Evolutionary conservation across 2,888 invertebrate genomes (phyloP), one percentile per base, ranked within the genome.

Genomic region (Stictocephala bisonia): DNA sequence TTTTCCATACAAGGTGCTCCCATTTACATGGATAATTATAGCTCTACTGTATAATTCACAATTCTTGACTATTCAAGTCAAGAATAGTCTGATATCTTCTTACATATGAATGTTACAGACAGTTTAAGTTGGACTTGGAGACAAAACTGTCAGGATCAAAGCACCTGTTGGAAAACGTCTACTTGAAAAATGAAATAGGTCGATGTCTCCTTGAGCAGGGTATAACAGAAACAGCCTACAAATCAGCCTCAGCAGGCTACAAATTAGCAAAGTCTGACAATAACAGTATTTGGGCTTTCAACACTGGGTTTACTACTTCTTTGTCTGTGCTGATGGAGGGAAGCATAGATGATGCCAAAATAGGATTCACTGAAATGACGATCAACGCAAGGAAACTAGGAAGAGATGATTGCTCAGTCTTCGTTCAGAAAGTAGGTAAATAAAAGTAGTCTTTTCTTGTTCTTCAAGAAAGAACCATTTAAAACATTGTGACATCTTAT

Each of bases 131-230:
- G n/a, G 44, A 41, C 9, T 11, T 71, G 29, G 18, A 26, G 20
- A 7, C 18, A 6, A 26, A 26, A 41, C 26, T 71, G 48, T 56
- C 35, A 71, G 44, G 41, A 1, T 71, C 70, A 6, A 44, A 18
- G 3, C 58, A 71, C 41, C n/a, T 29, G 22, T 40, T 71, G 48
- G 70, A 71, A 29, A 41, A 58, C 18, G 44, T 48, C 24, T 71
- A 58, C 20, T 40, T 71, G 44, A 35, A 58, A n/a, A 56, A 71
- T 29, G 70, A 71, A 15, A 20, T 71, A 15, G 15, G 58, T 2
- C 27, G 70, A 15, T 29, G 41, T 15, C 27, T 71, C 27, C 44
- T 64, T 27, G 64, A 64, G 27, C 26, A 40, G 27, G 18, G 20
- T 24, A 27, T 22, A 4, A 7, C 24, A 11, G 64, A 64, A 18